These are phyloP conservation scores for Phrynosoma platyrhinos DNA, from an alignment of 2,113 vertebrate species.

Conservation along the genomic window DNA sequence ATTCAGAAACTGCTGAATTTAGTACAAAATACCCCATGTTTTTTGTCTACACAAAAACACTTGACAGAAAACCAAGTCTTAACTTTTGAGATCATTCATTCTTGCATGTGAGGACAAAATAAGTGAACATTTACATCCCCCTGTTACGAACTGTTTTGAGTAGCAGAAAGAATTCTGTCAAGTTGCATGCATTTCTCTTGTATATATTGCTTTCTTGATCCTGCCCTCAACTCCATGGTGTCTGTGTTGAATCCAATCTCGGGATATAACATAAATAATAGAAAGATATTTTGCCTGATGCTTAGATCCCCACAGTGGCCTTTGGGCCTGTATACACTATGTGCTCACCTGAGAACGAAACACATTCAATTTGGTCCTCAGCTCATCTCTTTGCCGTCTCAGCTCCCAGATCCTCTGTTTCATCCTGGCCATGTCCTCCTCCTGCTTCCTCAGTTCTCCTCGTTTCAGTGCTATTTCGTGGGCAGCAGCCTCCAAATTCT, in stretches of 20 bases:
- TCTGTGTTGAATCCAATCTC: too few species aligned
- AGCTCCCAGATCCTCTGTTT: constrained; percentile 49
- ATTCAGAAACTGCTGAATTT: too few species aligned
- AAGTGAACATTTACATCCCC: too few species aligned
- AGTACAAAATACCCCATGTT: too few species aligned
- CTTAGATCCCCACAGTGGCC: not conserved
- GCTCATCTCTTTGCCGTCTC: constrained; percentile 56
- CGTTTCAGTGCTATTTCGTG: not conserved
- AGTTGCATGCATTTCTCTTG: not conserved
- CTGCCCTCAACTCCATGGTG: not conserved
- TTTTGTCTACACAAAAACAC: too few species aligned
- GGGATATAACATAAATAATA: too few species aligned
- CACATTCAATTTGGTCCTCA: constrained; percentile 52
- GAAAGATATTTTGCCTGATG: not conserved
- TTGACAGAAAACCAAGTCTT: too few species aligned
- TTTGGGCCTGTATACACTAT: too few species aligned
- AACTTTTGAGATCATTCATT: too few species aligned
- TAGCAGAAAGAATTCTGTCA: not conserved
- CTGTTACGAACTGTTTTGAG: too few species aligned
- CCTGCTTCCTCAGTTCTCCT: not conserved
- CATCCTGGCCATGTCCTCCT: constrained; percentile 34
- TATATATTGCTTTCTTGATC: not conserved
- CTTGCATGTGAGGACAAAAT: too few species aligned
- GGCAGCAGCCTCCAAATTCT: constrained; percentile 60
- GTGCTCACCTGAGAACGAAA: constrained; percentile 59